Conservation (phyloP, 2,113 vertebrate genomes). For the Stomatorhinus ivindoensis region DNA sequence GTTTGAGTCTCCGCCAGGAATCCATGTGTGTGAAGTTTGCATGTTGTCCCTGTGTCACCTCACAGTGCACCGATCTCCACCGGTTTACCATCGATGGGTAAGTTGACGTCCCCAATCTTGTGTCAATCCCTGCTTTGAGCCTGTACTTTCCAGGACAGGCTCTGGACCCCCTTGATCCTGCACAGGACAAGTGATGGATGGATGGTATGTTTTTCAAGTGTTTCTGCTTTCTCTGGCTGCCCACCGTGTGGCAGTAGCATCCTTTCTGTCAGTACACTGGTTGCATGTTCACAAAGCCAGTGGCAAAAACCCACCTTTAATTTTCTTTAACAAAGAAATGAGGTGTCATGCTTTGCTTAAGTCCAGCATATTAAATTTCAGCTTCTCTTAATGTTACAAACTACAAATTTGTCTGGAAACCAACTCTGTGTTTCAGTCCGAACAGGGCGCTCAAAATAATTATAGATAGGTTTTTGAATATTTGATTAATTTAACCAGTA, state of each 20-base stretch:
- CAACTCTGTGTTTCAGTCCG: background rate
- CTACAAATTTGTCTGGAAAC: background rate
- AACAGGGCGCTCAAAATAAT: background rate
- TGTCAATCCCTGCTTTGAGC: background rate
- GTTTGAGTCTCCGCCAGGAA: background rate
- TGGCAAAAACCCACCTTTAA: background rate
- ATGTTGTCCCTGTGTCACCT: background rate
- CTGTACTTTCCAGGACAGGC: background rate
- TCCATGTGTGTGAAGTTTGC: background rate
- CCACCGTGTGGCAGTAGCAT: conserved; percentile 23
- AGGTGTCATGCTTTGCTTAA: background rate
- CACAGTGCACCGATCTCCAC: background rate
- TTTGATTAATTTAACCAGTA: background rate
- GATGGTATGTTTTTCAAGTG: background rate
- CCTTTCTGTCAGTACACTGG: background rate
- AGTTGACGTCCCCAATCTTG: background rate
- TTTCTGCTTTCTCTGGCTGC: background rate
- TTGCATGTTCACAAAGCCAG: background rate
- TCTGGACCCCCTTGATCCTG: background rate
- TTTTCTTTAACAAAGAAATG: background rate
- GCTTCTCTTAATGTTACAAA: background rate
- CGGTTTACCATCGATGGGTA: background rate
- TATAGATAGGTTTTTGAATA: background rate
- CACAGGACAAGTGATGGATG: background rate
- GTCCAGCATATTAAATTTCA: background rate